Evolutionary conservation across 1,140 invertebrate genomes (phyloP), one percentile per base, ranked within the genome.

Genomic region (Diprion similis): DNA sequence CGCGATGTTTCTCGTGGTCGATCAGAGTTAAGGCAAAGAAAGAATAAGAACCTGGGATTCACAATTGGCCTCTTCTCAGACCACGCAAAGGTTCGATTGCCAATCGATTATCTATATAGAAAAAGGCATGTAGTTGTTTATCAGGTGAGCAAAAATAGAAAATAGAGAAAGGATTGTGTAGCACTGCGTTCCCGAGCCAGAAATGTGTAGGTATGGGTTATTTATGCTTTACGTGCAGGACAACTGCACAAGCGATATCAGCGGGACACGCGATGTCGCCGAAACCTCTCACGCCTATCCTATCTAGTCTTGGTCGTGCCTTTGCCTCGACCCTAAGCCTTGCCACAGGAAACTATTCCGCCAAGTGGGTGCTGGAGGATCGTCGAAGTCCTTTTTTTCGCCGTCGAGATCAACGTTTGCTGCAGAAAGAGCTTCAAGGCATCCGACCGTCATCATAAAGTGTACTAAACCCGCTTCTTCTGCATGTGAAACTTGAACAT

Each of bases 201-300:
- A 59, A 59, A 59, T 59, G 51, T 59, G 51, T 59, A 59, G 51
- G 51, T 59, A 59, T 59, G 51, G 48, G 51, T 59, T 59, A 59
- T 59, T 59, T 59, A 59, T 59, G 51, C 51, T 59, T 59, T 59
- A 59, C 51, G 51, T 59, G 51, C 51, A 59, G 47, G 19, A 77
- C 70, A 75, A 80, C 78, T 74, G 78, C 72, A 73, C 19, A 77
- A 76, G 75, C 80, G 80, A 83, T 79, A 78, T 78, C 80, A 78
- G 72, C 76, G 47, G 78, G 74, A 66, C 86, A 88, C 85, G 86
- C 86, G 83, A 88, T 79, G 83, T 81, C 79, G 76, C 78, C 70
- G 78, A 78, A 70, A 74, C 71, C 74, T 78, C 70, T 73, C 67
- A 75, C 71, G 67, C 71, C 71, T 75, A 59, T 13, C 6, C 24